A percentile compares a stretch with the other conserved stretches of the same genome.
phyloP scores from a whole-genome alignment of 2,113 vertebrate species.

The Cairina moschata region DNA sequence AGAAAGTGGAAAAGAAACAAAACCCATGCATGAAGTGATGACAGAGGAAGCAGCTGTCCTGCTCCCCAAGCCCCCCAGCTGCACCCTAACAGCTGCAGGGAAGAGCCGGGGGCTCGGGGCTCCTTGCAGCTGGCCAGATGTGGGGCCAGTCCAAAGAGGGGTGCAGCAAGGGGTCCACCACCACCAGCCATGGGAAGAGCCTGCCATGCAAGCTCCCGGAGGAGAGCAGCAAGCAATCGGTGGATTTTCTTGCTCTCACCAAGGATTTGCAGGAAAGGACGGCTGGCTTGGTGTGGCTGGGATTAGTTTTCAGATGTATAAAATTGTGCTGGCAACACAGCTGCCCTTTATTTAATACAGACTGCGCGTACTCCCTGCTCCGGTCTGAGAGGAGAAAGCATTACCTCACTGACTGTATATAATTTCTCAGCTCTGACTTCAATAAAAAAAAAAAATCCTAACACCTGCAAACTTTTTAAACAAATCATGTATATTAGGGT shows the following conservation, averaged over 20 bases:
- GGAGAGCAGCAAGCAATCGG: neutral
- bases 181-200: accelerated
- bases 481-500: conserved; percentile 34
- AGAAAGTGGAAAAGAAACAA: neutral
- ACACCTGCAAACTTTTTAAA: conserved; percentile 63
- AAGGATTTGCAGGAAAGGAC: neutral
- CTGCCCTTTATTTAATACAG: conserved; percentile 55
- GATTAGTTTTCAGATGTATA: conserved; percentile 26
- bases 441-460: conserved; percentile 67
- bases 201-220: neutral
- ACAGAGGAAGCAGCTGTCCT: neutral
- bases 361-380: neutral
- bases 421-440: conserved; percentile 46
- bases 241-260: neutral
- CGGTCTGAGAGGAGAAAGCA: neutral
- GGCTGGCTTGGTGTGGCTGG: conserved; percentile 2
- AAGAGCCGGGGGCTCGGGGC: neutral
- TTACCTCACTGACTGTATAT: conserved; percentile 23
- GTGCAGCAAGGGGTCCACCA: neutral
- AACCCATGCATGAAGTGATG: neutral
- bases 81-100: neutral
- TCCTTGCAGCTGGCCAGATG: neutral
- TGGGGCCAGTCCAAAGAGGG: neutral
- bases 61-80: neutral
- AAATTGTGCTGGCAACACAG: conserved; percentile 39